phyloP scores from a whole-genome alignment of 1,140 invertebrate species.

The Phortica variegata region DNA sequence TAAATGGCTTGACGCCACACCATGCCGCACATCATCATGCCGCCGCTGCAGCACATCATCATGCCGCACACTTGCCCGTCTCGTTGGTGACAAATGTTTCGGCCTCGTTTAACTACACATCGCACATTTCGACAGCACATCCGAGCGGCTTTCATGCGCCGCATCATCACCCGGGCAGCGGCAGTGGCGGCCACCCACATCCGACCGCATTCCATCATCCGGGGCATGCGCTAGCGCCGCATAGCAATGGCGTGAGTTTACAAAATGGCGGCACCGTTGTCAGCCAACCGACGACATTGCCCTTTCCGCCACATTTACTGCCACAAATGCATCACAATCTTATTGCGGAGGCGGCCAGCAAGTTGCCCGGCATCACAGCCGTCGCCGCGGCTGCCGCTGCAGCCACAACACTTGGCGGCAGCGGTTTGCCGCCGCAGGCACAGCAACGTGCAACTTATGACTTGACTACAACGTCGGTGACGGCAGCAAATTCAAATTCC shows the following conservation, averaged over 20 bases:
- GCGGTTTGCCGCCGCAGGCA: conserved; percentile 33
- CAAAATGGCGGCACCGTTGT: conserved; percentile 18
- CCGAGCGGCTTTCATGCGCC: conserved; percentile 18
- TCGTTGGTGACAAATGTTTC: conserved; percentile 53
- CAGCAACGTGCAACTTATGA: conserved; percentile 26
- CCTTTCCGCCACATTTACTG: conserved; percentile 65
- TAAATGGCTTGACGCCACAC: conserved; percentile 22
- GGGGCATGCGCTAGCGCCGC: conserved; percentile 25
- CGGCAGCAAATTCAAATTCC: conserved; percentile 8
- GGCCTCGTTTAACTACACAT: conserved; percentile 53
- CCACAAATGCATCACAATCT: conserved; percentile 50
- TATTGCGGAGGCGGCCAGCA: conserved; percentile 49
- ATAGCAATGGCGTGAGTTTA: conserved; percentile 13
- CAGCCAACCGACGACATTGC: conserved; percentile 53
- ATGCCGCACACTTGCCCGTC: conserved; percentile 38
- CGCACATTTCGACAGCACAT: conserved; percentile 50
- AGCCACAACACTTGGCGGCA: conserved; percentile 31
- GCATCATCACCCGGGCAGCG: conserved; percentile 32
- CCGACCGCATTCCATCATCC: conserved; percentile 40
- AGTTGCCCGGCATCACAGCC: conserved; percentile 39
- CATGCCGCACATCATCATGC: background rate
- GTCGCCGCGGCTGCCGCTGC: conserved; percentile 12
- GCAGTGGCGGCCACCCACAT: conserved; percentile 18
- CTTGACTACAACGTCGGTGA: conserved; percentile 3
- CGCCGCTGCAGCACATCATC: conserved; percentile 33